Conservation (phyloP, 2,888 invertebrate species). For the Caenorhabditis auriculariae region DNA sequence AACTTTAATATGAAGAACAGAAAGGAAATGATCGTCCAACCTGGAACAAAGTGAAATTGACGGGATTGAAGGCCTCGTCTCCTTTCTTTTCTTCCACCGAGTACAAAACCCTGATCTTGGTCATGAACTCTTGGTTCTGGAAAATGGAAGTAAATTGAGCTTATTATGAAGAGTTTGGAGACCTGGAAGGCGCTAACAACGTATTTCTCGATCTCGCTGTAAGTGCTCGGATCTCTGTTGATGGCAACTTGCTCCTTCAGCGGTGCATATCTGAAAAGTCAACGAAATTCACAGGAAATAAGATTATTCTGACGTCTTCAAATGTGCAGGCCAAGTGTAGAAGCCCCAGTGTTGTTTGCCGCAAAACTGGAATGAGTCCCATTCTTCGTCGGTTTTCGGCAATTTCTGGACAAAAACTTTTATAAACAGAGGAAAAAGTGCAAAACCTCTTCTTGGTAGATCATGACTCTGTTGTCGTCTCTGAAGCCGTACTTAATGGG, state of each 20-base stretch:
- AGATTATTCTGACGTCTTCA: slow-evolving; percentile 40
- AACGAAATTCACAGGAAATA: too few species aligned
- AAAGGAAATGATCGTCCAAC: slow-evolving; percentile 65
- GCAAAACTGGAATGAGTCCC: slow-evolving; percentile 75
- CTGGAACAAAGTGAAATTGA: slow-evolving; percentile 76
- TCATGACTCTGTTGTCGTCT: slow-evolving; percentile 70
- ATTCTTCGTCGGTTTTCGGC: slow-evolving; percentile 74
- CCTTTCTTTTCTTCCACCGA: slow-evolving; percentile 76
- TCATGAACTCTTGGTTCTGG: slow-evolving; percentile 20
- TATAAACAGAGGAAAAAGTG: too few species aligned
- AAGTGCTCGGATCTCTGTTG: slow-evolving; percentile 33
- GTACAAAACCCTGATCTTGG: slow-evolving; percentile 34
- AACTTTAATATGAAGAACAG: slow-evolving; percentile 6
- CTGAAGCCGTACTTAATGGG: slow-evolving; percentile 66
- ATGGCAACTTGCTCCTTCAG: slow-evolving; percentile 45
- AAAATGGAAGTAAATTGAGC: neutral
- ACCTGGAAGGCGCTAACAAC: slow-evolving; percentile 46
- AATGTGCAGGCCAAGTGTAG: slow-evolving; percentile 69
- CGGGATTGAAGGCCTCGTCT: slow-evolving; percentile 77
- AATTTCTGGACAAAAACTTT: too few species aligned
- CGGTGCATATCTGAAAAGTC: slow-evolving; percentile 43
- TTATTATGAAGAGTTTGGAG: slow-evolving; percentile 5
- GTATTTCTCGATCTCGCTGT: slow-evolving; percentile 40
- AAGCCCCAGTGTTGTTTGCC: slow-evolving; percentile 73
- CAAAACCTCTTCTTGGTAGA: slow-evolving; percentile 31